Evolutionary conservation across 2,113 vertebrate species (phyloP), one percentile per base, ranked within the genome.

Genomic region (Colaptes auratus): DNA sequence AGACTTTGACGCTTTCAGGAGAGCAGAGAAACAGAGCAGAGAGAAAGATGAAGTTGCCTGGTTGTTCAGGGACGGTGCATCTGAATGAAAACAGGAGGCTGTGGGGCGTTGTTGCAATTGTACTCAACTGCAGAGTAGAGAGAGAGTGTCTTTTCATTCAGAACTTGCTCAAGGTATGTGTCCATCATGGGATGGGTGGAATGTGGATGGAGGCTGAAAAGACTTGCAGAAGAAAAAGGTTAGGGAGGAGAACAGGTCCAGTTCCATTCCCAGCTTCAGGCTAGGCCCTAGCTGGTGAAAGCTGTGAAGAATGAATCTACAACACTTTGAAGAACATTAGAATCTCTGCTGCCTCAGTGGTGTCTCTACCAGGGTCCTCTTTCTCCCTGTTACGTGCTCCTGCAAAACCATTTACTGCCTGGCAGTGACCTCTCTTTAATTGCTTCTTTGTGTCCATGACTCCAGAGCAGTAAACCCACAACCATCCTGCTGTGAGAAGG

Each of bases 121-220:
- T 63, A 23, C 7, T 35, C 44, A 30, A 6, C 13, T 84, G 30
- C 15, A 31, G 28, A 79, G 50, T 31, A 46, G 30, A 59, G 36
- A 48, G 58, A 59, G 35, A 86, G 53, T 5, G 28, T 10, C 3
- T 24, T 72, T 28, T 80, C 6, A 7, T 61, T 58, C 30, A n/a
- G 30, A 82, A 76, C 7, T 20, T 60, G 2, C 24, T 28, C 21
- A 58, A 75, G 10, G 23, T 0, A 0, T 5, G 9, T 59, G 31
- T 21, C 18, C 20, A 66, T 82, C 16, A 7, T 5, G 46, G 36
- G 12, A 18, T 2, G 23, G 21, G 8, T 56, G 61, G 33, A 42
- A 12, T 21, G 23, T 12, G 11, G 17, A 46, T 78, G 28, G 18
- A 71, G 2, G 5, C 6, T 18, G 7, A 21, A 15, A 33, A 36